Evolutionary conservation across 2,888 invertebrate species (phyloP), one percentile per base, ranked within the genome.

Genomic region (Pachycephus smyrnensis): DNA sequence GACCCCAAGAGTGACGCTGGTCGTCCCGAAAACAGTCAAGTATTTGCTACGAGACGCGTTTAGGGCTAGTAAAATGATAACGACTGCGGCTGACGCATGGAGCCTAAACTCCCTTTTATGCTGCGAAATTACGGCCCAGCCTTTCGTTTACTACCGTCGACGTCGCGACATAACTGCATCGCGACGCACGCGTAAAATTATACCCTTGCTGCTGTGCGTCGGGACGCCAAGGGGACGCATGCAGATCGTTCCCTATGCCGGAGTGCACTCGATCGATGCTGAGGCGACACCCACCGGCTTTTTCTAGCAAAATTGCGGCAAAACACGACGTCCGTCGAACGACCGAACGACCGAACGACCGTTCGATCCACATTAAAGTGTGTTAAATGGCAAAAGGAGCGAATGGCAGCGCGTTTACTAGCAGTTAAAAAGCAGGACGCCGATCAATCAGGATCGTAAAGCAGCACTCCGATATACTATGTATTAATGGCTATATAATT

Each of bases 61-160:
- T 87, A 86, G 81, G 81, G 86, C 85, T 84, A 87, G 85, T 90
- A 89, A 90, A 90, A 88, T 86, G 86, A 85, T 89, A 89, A 90
- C 88, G 88, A 88, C 86, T 82, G 76, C 79, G 84, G 80, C 75
- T 84, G 84, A 84, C 84, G 84, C 74, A 78, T 75, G 76, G 75
- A 75, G 82, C 80, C 88, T 83, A 84, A 84, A 83, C 84, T 77
- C 81, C 85, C 85, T 88, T 89, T 88, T 88, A 89, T 86, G 84
- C 79, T 84, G 83, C 77, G 80, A 86, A 89, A 88, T 89, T 88
- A 89, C 85, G 84, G 85, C 83, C 83, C 31, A 30, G 69, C 78
- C 84, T 82, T 83, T 81, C 82, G 86, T 88, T 87, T 87, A 80
- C 82, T 78, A 80, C 76, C 75, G 55, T 77, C 80, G 82, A 77